Conservation (phyloP, 2,888 invertebrate genomes). For the Meliscaeva auricollis region DNA sequence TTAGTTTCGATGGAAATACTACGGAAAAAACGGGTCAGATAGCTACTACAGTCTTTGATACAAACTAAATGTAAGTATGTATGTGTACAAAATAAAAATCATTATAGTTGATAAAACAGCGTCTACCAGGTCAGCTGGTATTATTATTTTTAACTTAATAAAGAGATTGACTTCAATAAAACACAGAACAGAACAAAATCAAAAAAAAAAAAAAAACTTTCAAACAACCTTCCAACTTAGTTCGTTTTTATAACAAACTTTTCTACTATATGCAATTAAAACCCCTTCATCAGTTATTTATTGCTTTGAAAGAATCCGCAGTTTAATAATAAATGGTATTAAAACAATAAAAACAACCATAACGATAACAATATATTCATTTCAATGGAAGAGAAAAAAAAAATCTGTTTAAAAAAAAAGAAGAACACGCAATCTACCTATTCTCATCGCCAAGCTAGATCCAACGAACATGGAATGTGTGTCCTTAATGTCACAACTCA, state of each 20-base stretch:
- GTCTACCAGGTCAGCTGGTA: no score
- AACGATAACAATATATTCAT: slow-evolving; percentile 6
- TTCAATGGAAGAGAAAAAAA: background rate
- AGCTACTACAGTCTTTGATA: no score
- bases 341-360: background rate
- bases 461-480: background rate
- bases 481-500: slow-evolving; percentile 52
- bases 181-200: background rate
- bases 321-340: slow-evolving; percentile 3
- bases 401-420: background rate
- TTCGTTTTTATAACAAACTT: slow-evolving; percentile 4
- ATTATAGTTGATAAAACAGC: no score
- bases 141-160: background rate
- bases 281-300: slow-evolving; percentile 13
- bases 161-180: background rate
- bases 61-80: no score
- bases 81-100: no score
- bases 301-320: slow-evolving; percentile 4
- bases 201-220: background rate
- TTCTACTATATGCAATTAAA: background rate
- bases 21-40: no score
- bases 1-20: no score
- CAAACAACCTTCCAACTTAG: background rate
- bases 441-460: no score
- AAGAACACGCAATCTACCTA: slow-evolving; percentile 53